Evolutionary conservation across 2,888 invertebrate species (phyloP).

Genomic region (Cheilosia scutellata): DNA sequence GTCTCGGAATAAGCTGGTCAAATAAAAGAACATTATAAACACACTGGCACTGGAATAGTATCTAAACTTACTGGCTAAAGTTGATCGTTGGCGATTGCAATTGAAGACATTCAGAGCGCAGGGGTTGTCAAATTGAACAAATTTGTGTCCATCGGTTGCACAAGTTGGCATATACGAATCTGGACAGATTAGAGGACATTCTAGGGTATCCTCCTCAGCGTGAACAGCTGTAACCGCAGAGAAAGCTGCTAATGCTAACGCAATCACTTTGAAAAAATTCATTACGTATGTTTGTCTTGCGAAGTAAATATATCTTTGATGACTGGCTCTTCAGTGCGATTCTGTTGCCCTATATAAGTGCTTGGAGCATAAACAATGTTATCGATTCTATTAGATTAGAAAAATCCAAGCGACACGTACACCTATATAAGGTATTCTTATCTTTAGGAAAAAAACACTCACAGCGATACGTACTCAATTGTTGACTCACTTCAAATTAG

Average conservation of each 20-base stretch:
- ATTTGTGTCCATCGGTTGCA: constrained; percentile 79
- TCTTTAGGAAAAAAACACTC: constrained; percentile 5
- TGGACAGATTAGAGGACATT: constrained; percentile 79
- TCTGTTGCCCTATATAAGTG: constrained; percentile 30
- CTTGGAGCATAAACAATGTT: neutral
- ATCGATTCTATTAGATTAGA: constrained; percentile 30
- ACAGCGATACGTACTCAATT: constrained; percentile 10
- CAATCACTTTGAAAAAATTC: constrained; percentile 26
- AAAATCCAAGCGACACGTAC: neutral
- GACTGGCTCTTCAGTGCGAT: constrained; percentile 10
- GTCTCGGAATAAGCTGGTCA: constrained; percentile 77
- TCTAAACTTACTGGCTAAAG: constrained; percentile 19
- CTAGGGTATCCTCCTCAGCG: constrained; percentile 24
- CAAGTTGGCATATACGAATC: constrained; percentile 79
- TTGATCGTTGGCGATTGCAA: constrained; percentile 78
- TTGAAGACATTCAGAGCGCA: constrained; percentile 79
- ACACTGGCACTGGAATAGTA: neutral
- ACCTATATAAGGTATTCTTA: constrained; percentile 3
- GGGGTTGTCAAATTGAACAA: constrained; percentile 79
- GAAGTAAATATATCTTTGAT: neutral
- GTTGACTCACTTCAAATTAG: constrained; percentile 28
- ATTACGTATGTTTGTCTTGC: constrained; percentile 17
- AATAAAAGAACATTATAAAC: neutral
- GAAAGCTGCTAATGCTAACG: neutral
- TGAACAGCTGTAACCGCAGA: neutral